Evolutionary conservation across 2,888 invertebrate genomes (phyloP), one percentile per base, ranked within the genome.

Genomic region (Morpho deidamia): DNA sequence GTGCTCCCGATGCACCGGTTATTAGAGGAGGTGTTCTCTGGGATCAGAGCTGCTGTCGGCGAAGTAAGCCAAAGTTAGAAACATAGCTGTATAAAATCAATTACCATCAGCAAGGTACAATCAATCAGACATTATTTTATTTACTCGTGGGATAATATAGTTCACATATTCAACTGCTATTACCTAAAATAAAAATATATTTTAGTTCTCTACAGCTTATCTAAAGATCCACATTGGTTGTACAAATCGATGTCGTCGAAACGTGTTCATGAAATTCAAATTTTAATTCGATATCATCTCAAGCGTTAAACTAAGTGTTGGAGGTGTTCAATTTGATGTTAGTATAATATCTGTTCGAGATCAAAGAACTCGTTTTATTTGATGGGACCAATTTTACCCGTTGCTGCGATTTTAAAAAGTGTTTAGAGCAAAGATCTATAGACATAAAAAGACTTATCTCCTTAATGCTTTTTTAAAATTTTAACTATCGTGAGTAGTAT

Each of bases 271-370:
- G 46, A 42, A 37, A 41, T 40, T 46, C 45, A 32, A 46, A 35
- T 52, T 32, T 46, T 52, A 40, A 52, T 45, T 52, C 42, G 46
- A 8, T 42, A 42, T 52, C 46, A n/a, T 46, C 14, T 11, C n/a
- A 42, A 46, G 35, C 52, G 34, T 45, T 51, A 51, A 44, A 40
- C 39, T 40, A 40, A 51, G 40, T 35, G 11, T 32, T 41, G 4
- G 32, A 51, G 39, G 44, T 44, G 45, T 41, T 45, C 45, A 14
- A 11, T 52, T 51, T 40, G 11, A 47, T 40, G 11, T 40, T 33
- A 23, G 32, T 11, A 12, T 11, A 33, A 40, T 47, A 35, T 12
- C 38, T 47, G 32, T 33, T 32, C n/a, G 45, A 46, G 45, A 46
- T 46, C 45, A 46, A 46, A 46, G 45, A 46, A 46, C 45, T 38